Evolutionary conservation across 1,140 invertebrate species (phyloP), one percentile per base, ranked within the genome.

Genomic region (Dinothrombium tinctorium): DNA sequence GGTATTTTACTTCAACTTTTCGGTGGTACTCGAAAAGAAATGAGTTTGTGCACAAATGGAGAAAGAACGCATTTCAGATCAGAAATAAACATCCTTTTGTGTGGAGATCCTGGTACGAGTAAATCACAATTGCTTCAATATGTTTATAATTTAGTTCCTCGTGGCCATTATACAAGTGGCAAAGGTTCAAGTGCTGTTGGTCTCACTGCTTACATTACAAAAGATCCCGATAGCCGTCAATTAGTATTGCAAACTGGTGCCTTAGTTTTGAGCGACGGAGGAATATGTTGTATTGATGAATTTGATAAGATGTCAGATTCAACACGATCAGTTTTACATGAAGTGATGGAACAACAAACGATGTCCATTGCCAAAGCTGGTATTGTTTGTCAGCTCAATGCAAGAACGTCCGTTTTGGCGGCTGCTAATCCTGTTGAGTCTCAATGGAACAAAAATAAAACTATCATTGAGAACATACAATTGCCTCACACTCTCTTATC

Each of bases 251-350:
- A 96, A 67, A 94, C 87, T 2, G 92, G 92, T 14, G 89, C 94
- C 2, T 60, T 99, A 36, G 92, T 98, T 0, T 59, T 98, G 31
- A 86, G 87, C 38, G 94, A 99, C 58, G 98, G 96, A 59, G 94
- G 94, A 26, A 81, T 99, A 41, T 99, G 94, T 59, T 98, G 92
- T 53, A 98, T 99, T 53, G 94, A 98, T 59, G 94, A 99, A 59
- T 99, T 99, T 59, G 92, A 99, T 59, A 99, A 99, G 63, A 99
- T 99, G 94, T 87, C 76, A 56, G 92, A 99, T 51, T 80, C 80
- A 4, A 95, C 92, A 0, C 68, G 87, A 46, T 90, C 84, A 55
- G 74, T 95, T n/a, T 62, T 96, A 4, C 87, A 96, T 60, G 87
- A 95, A 69, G 89, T 82, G 15, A 51, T 63, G 90, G 90, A 99